phyloP scores from a whole-genome alignment of 2,888 invertebrate genomes.

The Polydrusus cervinus region DNA sequence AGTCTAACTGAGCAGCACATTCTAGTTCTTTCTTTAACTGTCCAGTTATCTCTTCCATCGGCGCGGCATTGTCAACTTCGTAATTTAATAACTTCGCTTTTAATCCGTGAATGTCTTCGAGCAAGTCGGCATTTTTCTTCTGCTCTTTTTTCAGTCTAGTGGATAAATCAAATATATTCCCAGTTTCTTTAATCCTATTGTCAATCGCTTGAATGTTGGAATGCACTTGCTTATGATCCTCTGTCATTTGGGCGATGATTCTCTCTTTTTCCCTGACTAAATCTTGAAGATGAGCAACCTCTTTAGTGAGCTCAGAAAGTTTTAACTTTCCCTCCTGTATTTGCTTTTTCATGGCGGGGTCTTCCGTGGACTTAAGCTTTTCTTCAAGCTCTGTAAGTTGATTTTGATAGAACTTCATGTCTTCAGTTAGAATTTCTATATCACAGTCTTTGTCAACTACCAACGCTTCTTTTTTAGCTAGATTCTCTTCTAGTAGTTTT shows the following conservation, averaged over 20 bases:
- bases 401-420: constrained; percentile 69
- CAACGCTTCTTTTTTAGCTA: constrained; percentile 59
- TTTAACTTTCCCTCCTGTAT: constrained; percentile 47
- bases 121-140: constrained; percentile 69
- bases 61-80: constrained; percentile 68
- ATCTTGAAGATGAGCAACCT: constrained; percentile 75
- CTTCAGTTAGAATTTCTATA: constrained; percentile 74
- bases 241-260: constrained; percentile 76
- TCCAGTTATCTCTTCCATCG: constrained; percentile 74
- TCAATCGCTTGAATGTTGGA: constrained; percentile 73
- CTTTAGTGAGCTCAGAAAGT: constrained; percentile 71
- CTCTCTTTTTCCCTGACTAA: constrained; percentile 76
- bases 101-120: constrained; percentile 65
- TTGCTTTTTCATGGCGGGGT: constrained; percentile 31
- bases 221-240: constrained; percentile 74
- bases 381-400: constrained; percentile 73
- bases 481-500: constrained; percentile 61
- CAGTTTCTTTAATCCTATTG: constrained; percentile 74
- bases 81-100: constrained; percentile 66
- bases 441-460: constrained; percentile 73
- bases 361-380: constrained; percentile 63
- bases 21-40: constrained; percentile 76
- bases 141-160: constrained; percentile 72
- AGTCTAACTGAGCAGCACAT: constrained; percentile 76
- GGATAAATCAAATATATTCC: constrained; percentile 56